phyloP scores from a whole-genome alignment of 2,888 invertebrate species.

The Nemurella pictetii region DNA sequence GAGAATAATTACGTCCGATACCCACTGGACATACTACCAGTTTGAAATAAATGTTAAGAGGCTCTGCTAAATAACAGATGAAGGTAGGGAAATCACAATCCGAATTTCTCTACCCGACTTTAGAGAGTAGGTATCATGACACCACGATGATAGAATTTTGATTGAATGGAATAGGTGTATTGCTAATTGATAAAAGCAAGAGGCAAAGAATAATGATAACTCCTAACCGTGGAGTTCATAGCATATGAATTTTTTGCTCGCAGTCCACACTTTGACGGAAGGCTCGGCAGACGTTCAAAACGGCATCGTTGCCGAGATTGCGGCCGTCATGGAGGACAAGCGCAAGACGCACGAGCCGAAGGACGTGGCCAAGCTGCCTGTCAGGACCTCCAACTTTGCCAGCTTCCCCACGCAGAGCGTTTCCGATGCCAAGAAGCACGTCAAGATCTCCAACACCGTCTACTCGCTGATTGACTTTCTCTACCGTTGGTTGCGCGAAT shows the following conservation, averaged over 20 bases:
- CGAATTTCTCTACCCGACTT: too few species aligned
- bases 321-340: conserved; percentile 53
- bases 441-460: conserved; percentile 49
- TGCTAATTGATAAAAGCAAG: too few species aligned
- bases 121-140: too few species aligned
- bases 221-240: too few species aligned
- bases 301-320: conserved; percentile 59
- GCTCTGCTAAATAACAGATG: too few species aligned
- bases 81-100: too few species aligned
- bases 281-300: conserved; percentile 52
- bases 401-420: neutral
- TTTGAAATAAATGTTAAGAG: too few species aligned
- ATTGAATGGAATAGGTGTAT: too few species aligned
- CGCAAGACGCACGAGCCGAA: neutral
- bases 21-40: too few species aligned
- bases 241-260: conserved; percentile 46
- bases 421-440: conserved; percentile 25
- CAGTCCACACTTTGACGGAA: conserved; percentile 53
- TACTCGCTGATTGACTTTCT: conserved; percentile 76
- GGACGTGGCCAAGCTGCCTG: conserved; percentile 10
- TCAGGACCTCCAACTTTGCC: conserved; percentile 14
- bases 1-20: too few species aligned
- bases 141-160: too few species aligned
- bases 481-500: conserved; percentile 73
- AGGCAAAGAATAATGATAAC: neutral